Evolutionary conservation across 2,797 vertebrate species (phyloP).

Genomic region (Gila robusta): DNA sequence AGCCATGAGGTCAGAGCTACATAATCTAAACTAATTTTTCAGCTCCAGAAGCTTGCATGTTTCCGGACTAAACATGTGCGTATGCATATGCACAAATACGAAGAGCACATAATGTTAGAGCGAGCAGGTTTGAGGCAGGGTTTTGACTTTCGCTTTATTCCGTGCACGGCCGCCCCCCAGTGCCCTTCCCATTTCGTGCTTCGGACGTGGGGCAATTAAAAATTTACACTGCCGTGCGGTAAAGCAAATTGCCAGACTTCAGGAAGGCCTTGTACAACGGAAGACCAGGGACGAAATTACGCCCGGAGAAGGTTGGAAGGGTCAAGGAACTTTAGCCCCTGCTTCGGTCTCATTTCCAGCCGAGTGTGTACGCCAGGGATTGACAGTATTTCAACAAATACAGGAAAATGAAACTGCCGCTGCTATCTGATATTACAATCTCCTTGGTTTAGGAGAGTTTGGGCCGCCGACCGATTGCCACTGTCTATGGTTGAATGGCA

Average conservation of each 20-base stretch:
- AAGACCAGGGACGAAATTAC: conserved; percentile 74
- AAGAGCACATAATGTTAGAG: conserved; percentile 31
- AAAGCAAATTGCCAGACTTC: conserved; percentile 78
- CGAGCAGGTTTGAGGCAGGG: conserved; percentile 61
- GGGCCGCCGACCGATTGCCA: conserved; percentile 24
- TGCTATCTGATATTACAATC: conserved; percentile 62
- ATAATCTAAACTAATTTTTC: conserved; percentile 81
- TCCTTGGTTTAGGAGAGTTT: conserved; percentile 44
- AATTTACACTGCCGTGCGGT: conserved; percentile 76
- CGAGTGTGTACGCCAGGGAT: conserved; percentile 64
- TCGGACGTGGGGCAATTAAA: conserved; percentile 77
- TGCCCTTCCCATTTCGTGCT: conserved; percentile 42
- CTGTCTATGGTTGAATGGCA: conserved; percentile 47
- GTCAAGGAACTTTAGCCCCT: conserved; percentile 68
- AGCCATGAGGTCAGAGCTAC: conserved; percentile 75
- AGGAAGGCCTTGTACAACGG: conserved; percentile 71
- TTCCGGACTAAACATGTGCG: conserved; percentile 64
- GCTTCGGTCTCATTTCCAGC: conserved; percentile 63
- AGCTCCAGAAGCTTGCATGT: conserved; percentile 74
- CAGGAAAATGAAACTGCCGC: conserved; percentile 52
- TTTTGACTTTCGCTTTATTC: conserved; percentile 64
- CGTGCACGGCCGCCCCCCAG: conserved; percentile 48
- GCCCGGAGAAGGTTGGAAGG: conserved; percentile 56
- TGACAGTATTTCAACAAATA: conserved; percentile 64
- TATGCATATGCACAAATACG: conserved; percentile 4